Conservation (phyloP, 2,797 vertebrate species). For the Siniperca undulata region DNA sequence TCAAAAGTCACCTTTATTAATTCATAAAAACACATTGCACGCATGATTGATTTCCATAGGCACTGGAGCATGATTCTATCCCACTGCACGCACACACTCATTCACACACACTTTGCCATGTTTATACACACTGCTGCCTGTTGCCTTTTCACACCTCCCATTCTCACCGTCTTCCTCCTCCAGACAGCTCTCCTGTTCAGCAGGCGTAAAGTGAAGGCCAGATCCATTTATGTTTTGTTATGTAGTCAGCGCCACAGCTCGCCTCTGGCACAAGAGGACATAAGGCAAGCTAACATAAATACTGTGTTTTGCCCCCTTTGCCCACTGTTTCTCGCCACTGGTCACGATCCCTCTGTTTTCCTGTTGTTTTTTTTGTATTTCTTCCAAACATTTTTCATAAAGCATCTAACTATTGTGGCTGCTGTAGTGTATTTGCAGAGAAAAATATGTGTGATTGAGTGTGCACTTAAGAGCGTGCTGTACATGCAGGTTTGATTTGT, state of each 20-base stretch:
- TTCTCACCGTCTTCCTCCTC: constrained; percentile 44
- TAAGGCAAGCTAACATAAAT: constrained; percentile 64
- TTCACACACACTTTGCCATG: constrained; percentile 36
- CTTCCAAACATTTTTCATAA: constrained; percentile 15
- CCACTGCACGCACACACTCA: constrained; percentile 23
- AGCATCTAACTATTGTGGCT: not conserved
- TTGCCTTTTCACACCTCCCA: constrained; percentile 38
- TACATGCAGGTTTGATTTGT: constrained; percentile 25
- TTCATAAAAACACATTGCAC: constrained; percentile 91
- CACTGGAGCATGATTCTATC: constrained; percentile 79
- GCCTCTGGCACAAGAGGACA: constrained; percentile 71
- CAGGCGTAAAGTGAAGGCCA: constrained; percentile 37
- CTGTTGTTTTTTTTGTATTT: constrained; percentile 40
- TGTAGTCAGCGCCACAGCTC: constrained; percentile 80
- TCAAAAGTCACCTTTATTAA: constrained; percentile 92
- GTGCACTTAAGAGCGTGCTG: not conserved
- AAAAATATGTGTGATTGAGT: constrained; percentile 1
- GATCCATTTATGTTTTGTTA: constrained; percentile 75
- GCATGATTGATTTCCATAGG: constrained; percentile 89
- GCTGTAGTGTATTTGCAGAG: not conserved
- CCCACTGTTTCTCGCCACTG: constrained; percentile 2
- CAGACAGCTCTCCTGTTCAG: constrained; percentile 45
- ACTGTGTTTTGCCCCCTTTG: constrained; percentile 51
- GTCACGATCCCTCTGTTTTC: constrained; percentile 50
- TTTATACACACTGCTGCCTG: constrained; percentile 54